Evolutionary conservation across 2,113 vertebrate genomes (phyloP).

Genomic region (Pachypanchax playfairii): DNA sequence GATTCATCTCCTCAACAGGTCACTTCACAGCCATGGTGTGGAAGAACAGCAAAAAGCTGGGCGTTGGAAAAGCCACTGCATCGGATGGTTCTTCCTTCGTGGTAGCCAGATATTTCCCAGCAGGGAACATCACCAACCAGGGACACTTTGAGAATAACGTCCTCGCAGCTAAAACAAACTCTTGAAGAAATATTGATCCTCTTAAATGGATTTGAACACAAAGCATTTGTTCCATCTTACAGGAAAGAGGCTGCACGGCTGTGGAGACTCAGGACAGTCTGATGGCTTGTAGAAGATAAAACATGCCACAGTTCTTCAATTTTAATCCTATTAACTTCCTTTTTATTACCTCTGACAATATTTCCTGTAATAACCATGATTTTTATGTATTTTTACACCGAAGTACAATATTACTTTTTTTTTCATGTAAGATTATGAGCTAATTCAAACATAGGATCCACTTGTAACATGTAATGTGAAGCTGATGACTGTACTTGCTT

Average conservation of each 20-base stretch:
- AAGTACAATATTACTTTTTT: conserved; percentile 9
- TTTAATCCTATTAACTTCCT: too few relatives aligned
- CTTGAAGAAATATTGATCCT: conserved; percentile 32
- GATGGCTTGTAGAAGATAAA: conserved; percentile 21
- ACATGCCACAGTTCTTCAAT: background rate
- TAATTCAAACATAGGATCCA: background rate
- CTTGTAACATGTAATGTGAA: conserved; percentile 15
- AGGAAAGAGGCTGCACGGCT: conserved; percentile 17
- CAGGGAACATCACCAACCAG: conserved; percentile 94
- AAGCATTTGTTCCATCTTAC: conserved; percentile 28
- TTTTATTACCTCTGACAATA: background rate
- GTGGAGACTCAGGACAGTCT: conserved; percentile 28
- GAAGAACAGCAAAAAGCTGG: conserved; percentile 91
- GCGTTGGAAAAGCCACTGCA: conserved; percentile 90
- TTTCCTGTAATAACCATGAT: conserved; percentile 13
- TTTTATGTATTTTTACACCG: conserved; percentile 25
- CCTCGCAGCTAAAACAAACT: conserved; percentile 80
- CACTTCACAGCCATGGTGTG: conserved; percentile 99
- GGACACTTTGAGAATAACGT: conserved; percentile 97
- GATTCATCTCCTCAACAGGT: conserved; percentile 74
- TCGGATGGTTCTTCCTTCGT: conserved; percentile 95
- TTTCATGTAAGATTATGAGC: conserved; percentile 7
- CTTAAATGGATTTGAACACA: background rate
- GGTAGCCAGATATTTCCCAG: conserved; percentile 94
- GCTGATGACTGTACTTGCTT: conserved; percentile 13